Base-by-base conservation (phyloP, 1,140 invertebrate genomes). In the Rhagoletis pomonella region DNA sequence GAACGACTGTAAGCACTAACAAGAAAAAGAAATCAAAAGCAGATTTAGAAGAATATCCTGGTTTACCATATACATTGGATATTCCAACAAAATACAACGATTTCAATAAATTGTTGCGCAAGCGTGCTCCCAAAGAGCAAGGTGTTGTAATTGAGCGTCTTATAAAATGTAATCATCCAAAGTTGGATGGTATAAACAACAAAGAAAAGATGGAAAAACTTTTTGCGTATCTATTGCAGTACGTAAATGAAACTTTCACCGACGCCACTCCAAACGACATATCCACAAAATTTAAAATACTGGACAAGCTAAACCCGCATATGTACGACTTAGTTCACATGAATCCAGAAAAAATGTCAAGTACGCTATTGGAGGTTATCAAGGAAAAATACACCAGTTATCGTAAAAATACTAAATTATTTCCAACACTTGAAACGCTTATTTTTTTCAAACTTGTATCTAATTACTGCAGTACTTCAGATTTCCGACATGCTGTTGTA, bases 401-500 rank as follows among this genome's bases (percentile, higher is more conserved):
- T 92, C 94, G 94, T 88, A 94, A 94, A 84, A 95, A 94, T 89
- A 93, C 92, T 7, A 96, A 95, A 90, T 94, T 90, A 84, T 96
- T 95, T 92, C 96, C 97, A 3, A 93, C 93, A 77, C 91, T 97
- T 55, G 96, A 98, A 90, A 96, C 96, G 0, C 90, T 98, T 44
- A 93, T 98, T 89, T 95, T 97, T 90, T 96, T 98, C 59, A 97
- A 97, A 94, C 89, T 97, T 55, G 94, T 96, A 29, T 95, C 95
- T 17, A 91, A 97, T 17, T 90, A 98, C 58, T 99, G 97, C 93
- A 96, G 97, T 17, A 96, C 97, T 1, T 98, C 97, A 0, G 98
- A 99, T 93, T 98, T 97, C 91, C 94, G 95, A 50, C 98, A 99
- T 94, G 95, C 95, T 2, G 94, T 98, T n/a, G 96, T 96, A 50